These are phyloP conservation scores for Pachymerium ferrugineum DNA, from an alignment of 2,888 invertebrate genomes.

Conservation along the genomic window DNA sequence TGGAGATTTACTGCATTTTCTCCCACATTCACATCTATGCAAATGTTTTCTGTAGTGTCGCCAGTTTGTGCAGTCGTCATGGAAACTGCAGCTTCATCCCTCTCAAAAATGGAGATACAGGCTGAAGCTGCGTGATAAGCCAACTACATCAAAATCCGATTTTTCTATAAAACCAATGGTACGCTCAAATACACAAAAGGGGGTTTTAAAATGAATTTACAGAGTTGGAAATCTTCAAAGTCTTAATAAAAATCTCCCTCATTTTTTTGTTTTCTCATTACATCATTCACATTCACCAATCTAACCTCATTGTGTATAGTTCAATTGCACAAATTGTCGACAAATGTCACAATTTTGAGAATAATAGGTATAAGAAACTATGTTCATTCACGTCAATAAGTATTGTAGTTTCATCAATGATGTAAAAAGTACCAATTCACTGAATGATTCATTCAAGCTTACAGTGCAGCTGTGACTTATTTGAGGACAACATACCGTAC, in stretches of 20 bases:
- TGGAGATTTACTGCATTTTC: conserved; percentile 21
- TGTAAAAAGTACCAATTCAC: too few relatives aligned
- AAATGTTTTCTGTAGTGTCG: conserved; percentile 18
- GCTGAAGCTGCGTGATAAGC: neutral
- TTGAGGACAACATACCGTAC: neutral
- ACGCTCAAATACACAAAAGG: neutral
- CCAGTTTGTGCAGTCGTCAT: conserved; percentile 18
- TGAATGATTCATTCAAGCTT: neutral
- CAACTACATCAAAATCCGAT: conserved; percentile 9
- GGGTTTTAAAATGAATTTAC: too few relatives aligned
- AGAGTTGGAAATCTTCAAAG: too few relatives aligned
- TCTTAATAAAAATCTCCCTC: too few relatives aligned
- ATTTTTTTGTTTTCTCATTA: too few relatives aligned
- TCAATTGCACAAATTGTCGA: neutral
- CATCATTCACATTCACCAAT: too few relatives aligned
- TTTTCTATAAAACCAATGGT: neutral
- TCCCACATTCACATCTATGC: conserved; percentile 10
- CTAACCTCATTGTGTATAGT: too few relatives aligned
- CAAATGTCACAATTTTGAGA: neutral
- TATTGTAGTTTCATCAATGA: neutral
- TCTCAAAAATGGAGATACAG: conserved; percentile 5
- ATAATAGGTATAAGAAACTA: neutral
- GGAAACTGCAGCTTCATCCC: conserved; percentile 9
- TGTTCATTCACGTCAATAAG: neutral
- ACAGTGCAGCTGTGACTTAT: neutral